Evolutionary conservation across 2,888 invertebrate species (phyloP).

Genomic region (Meloe dianella): DNA sequence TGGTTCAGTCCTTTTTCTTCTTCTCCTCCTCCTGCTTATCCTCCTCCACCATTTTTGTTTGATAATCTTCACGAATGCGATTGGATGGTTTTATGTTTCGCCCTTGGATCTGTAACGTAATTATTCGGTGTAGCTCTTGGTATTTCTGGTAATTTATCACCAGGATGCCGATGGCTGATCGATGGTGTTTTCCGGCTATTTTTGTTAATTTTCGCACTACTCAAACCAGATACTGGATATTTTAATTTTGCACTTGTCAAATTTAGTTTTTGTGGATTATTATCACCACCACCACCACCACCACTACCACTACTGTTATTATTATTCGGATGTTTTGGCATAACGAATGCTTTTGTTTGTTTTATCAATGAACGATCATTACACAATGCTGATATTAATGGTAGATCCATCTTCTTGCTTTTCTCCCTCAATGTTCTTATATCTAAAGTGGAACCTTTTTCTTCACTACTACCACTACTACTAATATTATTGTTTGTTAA

Average conservation of each 20-base stretch:
- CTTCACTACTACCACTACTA: too few relatives aligned
- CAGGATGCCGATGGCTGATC: slow-evolving; percentile 73
- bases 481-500: not conserved
- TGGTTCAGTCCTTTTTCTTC: slow-evolving; percentile 42
- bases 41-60: slow-evolving; percentile 15
- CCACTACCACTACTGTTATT: not conserved
- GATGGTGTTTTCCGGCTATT: slow-evolving; percentile 65
- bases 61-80: slow-evolving; percentile 52
- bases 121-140: slow-evolving; percentile 74
- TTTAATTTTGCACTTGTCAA: slow-evolving; percentile 63
- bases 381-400: slow-evolving; percentile 90
- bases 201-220: slow-evolving; percentile 66
- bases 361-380: slow-evolving; percentile 89
- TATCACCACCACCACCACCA: not conserved
- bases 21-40: not conserved
- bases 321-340: slow-evolving; percentile 70
- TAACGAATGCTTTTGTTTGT: slow-evolving; percentile 85
- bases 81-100: slow-evolving; percentile 58
- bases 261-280: slow-evolving; percentile 54
- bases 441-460: slow-evolving; percentile 63
- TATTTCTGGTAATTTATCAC: slow-evolving; percentile 75
- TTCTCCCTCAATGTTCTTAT: slow-evolving; percentile 85
- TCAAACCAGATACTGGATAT: slow-evolving; percentile 72
- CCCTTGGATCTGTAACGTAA: slow-evolving; percentile 64
- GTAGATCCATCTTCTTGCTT: slow-evolving; percentile 88